Base-by-base conservation (phyloP, 1,140 invertebrate species). In the Colletes gigas region DNA sequence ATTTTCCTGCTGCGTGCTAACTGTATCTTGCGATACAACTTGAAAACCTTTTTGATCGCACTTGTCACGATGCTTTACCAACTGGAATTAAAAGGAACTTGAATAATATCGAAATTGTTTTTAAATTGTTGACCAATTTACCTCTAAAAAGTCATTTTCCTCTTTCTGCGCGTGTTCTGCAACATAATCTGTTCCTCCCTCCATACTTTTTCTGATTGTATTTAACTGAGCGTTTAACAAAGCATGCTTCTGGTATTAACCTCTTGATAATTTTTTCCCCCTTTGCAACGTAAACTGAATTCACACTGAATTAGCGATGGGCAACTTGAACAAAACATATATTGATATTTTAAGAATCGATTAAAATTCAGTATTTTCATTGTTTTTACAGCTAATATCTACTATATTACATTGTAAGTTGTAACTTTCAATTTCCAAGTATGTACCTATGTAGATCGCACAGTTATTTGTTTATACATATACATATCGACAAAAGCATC, bases 111-210 rank as follows among this genome's bases (percentile, higher is more conserved):
- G 0, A 14, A 66, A 67, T 65, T 54, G 50, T 60, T 9, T 71
- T 76, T 8, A 57, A 54, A 71, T 47, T 55, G 7, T 1, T 30
- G 44, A 67, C 66, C 78, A 60, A 19, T 81, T 52, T 82, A 92
- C 92, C 83, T 89, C 55, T 9, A 91, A 57, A 19, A 92, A 74
- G 50, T 80, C 78, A 57, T 80, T 30, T 60, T 92, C 89, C 55
- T 91, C 91, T 78, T 90, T 83, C 69, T 89, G 57, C 0, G 91
- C 60, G 65, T 90, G 92, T 63, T 91, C 55, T 57, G 88, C 68
- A 19, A 71, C 82, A 81, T 93, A 93, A 39, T 89, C 85, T 1
- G 78, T 90, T 17, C 88, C 90, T 21, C 8, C 60, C 5, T 68
- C 66, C 19, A 30, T 21, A 7, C 4, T 30, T n/a, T 1, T 19